These are phyloP conservation scores for Antechinus flavipes DNA, from an alignment of 2,113 vertebrate species.

Conservation along the genomic window DNA sequence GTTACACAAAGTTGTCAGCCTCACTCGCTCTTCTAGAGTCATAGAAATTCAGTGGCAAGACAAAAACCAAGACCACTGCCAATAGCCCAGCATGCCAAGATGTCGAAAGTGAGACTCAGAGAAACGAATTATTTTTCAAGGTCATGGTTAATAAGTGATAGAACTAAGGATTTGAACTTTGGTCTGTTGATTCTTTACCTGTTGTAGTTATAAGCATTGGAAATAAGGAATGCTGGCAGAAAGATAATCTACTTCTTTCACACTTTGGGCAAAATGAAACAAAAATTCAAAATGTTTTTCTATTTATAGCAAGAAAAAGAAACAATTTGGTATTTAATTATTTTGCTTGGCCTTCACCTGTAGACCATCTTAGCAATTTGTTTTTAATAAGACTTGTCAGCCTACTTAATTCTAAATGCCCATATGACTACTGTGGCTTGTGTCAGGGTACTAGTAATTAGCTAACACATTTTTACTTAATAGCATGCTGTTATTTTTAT, in stretches of 20 bases:
- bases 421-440: constrained; percentile 1
- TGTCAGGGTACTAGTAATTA: constrained; percentile 5
- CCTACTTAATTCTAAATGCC: background rate
- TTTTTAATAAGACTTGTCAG: constrained; percentile 7
- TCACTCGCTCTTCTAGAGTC: background rate
- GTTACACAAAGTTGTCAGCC: background rate
- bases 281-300: background rate
- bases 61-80: background rate
- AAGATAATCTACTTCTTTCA: background rate
- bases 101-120: background rate
- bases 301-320: background rate
- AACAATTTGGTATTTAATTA: background rate
- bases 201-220: background rate
- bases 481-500: constrained; percentile 6
- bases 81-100: background rate
- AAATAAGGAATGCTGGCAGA: background rate
- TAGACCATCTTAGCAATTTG: background rate
- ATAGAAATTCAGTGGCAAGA: background rate
- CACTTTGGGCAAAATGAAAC: constrained; percentile 32
- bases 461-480: constrained; percentile 6
- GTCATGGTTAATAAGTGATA: background rate
- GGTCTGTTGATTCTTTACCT: background rate
- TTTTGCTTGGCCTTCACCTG: background rate
- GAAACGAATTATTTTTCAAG: background rate
- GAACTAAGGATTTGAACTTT: background rate